A percentile compares a stretch with the other conserved stretches of the same genome.
Evolutionary conservation across 2,113 vertebrate genomes (phyloP).

Genomic region (Athene cunicularia): DNA sequence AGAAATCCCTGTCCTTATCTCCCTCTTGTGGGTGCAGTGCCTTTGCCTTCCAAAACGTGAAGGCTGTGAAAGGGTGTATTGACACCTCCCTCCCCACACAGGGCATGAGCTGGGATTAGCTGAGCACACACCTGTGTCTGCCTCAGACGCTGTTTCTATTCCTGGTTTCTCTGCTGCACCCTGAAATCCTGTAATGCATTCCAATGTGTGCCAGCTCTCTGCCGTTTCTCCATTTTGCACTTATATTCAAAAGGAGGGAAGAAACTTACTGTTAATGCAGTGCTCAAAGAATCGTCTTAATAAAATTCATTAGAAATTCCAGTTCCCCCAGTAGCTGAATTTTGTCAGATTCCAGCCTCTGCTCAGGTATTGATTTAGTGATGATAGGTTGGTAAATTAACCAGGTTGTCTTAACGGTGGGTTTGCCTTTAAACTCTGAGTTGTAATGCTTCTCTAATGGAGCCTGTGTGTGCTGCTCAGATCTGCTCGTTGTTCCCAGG

Average conservation of each 20-base stretch:
- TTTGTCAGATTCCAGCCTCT: background rate
- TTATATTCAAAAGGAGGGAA: background rate
- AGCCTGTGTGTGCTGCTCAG: background rate
- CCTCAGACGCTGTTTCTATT: background rate
- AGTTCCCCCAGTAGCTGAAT: background rate
- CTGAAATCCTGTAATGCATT: background rate
- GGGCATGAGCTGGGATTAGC: background rate
- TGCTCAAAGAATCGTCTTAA: background rate
- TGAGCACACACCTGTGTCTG: background rate
- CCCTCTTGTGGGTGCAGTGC: background rate
- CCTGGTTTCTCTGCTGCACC: background rate
- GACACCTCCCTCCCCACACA: background rate
- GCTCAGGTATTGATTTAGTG: background rate
- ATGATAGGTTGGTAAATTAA: background rate
- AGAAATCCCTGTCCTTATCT: background rate
- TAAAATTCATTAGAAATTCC: background rate
- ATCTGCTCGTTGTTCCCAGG: background rate
- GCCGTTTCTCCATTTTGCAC: background rate
- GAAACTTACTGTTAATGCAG: background rate
- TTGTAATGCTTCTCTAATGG: rapidly evolving
- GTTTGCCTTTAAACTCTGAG: background rate
- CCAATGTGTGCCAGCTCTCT: background rate
- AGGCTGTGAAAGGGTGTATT: background rate
- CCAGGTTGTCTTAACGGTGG: background rate
- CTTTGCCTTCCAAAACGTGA: background rate